These are phyloP conservation scores for Mizuhopecten yessoensis DNA, from an alignment of 1,140 invertebrate species.

Conservation along the genomic window DNA sequence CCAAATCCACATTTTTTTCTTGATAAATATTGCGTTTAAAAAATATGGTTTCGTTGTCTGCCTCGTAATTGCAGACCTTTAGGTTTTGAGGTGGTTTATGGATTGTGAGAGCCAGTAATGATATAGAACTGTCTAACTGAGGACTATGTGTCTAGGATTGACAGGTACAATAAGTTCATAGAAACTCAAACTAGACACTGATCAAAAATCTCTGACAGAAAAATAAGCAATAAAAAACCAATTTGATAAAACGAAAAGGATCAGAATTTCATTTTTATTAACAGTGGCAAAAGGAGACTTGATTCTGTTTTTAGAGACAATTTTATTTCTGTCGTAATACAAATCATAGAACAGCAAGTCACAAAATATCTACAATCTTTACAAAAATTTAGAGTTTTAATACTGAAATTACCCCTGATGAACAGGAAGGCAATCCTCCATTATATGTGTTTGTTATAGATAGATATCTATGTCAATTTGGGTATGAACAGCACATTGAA, in stretches of 20 bases:
- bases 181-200: background rate
- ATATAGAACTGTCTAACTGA: background rate
- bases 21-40: background rate
- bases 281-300: background rate
- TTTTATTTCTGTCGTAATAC: background rate
- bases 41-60: background rate
- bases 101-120: background rate
- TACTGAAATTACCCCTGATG: background rate
- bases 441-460: too few species aligned
- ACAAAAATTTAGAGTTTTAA: background rate
- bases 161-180: background rate
- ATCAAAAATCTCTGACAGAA: background rate
- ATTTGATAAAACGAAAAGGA: constrained; percentile 14
- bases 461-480: too few species aligned
- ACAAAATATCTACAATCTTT: background rate
- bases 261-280: background rate
- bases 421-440: too few species aligned
- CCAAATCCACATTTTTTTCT: background rate
- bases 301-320: background rate
- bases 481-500: too few species aligned
- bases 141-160: background rate
- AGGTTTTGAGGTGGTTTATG: background rate
- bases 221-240: background rate
- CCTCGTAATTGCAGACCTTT: background rate
- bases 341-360: background rate